Conservation (phyloP, 1,140 invertebrate genomes). For the Spodoptera litura region DNA sequence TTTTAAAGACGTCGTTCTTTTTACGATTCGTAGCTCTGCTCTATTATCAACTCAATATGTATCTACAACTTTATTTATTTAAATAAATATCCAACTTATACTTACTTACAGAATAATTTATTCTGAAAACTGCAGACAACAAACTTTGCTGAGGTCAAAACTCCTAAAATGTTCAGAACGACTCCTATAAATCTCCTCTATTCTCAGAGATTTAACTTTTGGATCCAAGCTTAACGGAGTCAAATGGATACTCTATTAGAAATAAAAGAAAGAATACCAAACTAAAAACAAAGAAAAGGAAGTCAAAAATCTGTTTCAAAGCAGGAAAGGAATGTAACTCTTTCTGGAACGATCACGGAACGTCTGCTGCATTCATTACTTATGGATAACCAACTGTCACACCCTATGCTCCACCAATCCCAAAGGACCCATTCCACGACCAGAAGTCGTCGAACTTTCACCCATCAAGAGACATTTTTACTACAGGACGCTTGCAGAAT, state of each 20-base stretch:
- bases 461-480: slow-evolving; percentile 20
- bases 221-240: not conserved
- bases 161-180: slow-evolving; percentile 13
- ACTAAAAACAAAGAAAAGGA: not conserved
- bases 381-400: slow-evolving; percentile 18
- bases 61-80: not conserved
- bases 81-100: not conserved
- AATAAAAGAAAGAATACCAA: not conserved
- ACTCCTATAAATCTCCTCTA: slow-evolving; percentile 11
- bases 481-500: not conserved
- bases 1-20: too few species aligned
- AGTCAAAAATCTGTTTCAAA: not conserved
- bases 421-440: slow-evolving; percentile 4
- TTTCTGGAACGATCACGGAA: not conserved
- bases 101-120: not conserved
- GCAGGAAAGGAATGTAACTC: not conserved
- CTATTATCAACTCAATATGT: not conserved
- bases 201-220: slow-evolving; percentile 21
- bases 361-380: slow-evolving; percentile 5
- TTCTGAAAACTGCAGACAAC: slow-evolving; percentile 4
- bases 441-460: slow-evolving; percentile 18
- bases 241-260: slow-evolving; percentile 7
- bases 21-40: too few species aligned
- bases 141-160: slow-evolving; percentile 20
- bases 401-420: slow-evolving; percentile 10